Conservation (phyloP, 2,797 vertebrate species). For the Phyllotis vaccarum region DNA sequence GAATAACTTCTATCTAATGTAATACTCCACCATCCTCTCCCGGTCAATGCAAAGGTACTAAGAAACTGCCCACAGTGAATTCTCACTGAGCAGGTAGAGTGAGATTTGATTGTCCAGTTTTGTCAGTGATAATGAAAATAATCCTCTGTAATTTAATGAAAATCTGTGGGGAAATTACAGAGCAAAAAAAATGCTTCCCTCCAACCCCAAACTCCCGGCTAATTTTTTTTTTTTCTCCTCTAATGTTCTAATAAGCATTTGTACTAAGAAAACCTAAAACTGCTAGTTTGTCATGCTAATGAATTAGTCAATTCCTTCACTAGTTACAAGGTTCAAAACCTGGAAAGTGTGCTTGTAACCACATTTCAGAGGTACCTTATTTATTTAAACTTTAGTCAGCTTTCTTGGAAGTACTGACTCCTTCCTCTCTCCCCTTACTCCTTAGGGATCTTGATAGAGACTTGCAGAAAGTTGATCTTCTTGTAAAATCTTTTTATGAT, state of each 20-base stretch:
- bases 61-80: neutral
- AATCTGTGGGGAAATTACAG: neutral
- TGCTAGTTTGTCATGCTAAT: slow-evolving; percentile 43
- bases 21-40: neutral
- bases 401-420: neutral
- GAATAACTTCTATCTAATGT: slow-evolving; percentile 29
- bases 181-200: neutral
- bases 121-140: slow-evolving; percentile 1
- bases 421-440: neutral
- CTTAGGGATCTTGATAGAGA: neutral
- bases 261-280: slow-evolving; percentile 34
- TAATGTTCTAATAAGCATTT: slow-evolving; percentile 17
- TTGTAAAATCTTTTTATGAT: neutral
- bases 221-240: neutral
- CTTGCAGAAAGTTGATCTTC: slow-evolving; percentile 1
- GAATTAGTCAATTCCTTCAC: slow-evolving; percentile 17
- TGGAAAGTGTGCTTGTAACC: neutral
- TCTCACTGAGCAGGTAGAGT: neutral
- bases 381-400: slow-evolving; percentile 7
- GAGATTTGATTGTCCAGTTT: neutral
- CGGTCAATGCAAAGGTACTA: neutral
- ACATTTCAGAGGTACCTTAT: neutral
- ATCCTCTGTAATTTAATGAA: slow-evolving; percentile 52
- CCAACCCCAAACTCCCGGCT: neutral
- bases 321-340: slow-evolving; percentile 52